A percentile compares a stretch with the other conserved stretches of the same genome.
Conservation (phyloP, 2,797 vertebrate genomes). For the Semotilus atromaculatus region DNA sequence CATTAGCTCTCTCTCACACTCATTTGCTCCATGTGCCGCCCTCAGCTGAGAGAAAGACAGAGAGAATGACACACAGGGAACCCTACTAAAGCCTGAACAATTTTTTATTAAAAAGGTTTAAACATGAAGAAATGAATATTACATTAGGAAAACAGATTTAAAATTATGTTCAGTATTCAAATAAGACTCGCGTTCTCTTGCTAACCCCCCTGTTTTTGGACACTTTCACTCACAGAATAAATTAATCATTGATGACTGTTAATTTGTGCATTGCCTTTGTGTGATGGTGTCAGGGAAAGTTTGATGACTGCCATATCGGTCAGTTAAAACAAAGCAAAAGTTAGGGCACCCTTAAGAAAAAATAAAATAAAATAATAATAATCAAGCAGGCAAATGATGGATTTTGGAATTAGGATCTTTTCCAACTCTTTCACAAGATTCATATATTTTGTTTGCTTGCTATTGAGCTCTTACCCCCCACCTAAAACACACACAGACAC, state of each 20-base stretch:
- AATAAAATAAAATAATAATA: not conserved
- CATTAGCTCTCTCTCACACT: slow-evolving; percentile 58
- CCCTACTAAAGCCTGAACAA: not conserved
- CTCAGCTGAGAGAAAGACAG: not conserved
- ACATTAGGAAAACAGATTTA: not conserved
- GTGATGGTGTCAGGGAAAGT: not conserved
- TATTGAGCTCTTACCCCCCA: not conserved
- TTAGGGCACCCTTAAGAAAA: not conserved
- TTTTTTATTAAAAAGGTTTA: not conserved
- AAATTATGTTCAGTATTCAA: not conserved
- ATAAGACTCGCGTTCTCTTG: not conserved
- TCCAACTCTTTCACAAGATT: not conserved
- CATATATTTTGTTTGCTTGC: slow-evolving; percentile 68
- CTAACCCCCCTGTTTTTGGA: not conserved
- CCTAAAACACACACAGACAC: not conserved
- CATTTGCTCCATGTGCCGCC: slow-evolving; percentile 11
- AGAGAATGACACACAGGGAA: slow-evolving; percentile 3
- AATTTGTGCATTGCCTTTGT: not conserved
- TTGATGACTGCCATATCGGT: no score
- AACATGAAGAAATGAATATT: not conserved
- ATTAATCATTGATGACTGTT: not conserved
- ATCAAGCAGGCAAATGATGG: not conserved
- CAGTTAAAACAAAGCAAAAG: not conserved
- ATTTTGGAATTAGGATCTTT: not conserved
- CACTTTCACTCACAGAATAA: not conserved